phyloP scores from a whole-genome alignment of 23 tunicate genomes.

The Styela plicata region DNA sequence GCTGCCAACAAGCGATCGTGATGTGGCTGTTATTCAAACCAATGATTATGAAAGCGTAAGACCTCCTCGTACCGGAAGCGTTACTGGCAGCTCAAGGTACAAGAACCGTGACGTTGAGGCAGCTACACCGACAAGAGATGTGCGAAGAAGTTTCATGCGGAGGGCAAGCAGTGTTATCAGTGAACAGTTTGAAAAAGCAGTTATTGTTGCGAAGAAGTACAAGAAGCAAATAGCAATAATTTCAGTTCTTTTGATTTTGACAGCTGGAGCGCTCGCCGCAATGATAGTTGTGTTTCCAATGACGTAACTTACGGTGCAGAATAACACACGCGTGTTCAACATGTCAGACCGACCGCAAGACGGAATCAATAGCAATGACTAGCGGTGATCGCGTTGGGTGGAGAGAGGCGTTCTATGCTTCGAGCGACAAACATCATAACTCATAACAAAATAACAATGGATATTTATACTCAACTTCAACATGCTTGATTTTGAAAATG shows the following conservation, averaged over 20 bases:
- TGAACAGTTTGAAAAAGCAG: conserved; percentile 14
- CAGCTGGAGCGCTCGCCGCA: conserved; percentile 13
- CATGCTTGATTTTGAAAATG: too few relatives aligned
- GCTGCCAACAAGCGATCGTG: conserved; percentile 5
- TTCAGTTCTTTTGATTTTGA: background rate
- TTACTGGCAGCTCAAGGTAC: background rate
- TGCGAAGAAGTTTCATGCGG: conserved; percentile 23
- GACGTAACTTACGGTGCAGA: too few relatives aligned
- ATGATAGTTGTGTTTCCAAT: conserved; percentile 21
- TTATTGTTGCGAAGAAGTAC: conserved; percentile 12
- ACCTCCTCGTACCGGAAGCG: conserved; percentile 9
- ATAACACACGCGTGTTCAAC: too few relatives aligned
- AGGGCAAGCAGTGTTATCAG: conserved; percentile 29
- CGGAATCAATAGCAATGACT: too few relatives aligned
- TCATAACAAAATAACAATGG: too few relatives aligned
- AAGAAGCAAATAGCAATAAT: conserved; percentile 3
- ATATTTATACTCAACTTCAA: too few relatives aligned
- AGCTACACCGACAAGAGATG: background rate
- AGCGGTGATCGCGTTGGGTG: too few relatives aligned
- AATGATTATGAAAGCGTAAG: background rate
- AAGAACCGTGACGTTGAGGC: background rate
- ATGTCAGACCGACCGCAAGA: too few relatives aligned
- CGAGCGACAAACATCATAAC: too few relatives aligned
- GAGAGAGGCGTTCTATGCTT: too few relatives aligned
- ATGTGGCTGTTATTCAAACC: conserved; percentile 2